Evolutionary conservation across 1,140 invertebrate genomes (phyloP), one percentile per base, ranked within the genome.

Genomic region (Gryllus bimaculatus): DNA sequence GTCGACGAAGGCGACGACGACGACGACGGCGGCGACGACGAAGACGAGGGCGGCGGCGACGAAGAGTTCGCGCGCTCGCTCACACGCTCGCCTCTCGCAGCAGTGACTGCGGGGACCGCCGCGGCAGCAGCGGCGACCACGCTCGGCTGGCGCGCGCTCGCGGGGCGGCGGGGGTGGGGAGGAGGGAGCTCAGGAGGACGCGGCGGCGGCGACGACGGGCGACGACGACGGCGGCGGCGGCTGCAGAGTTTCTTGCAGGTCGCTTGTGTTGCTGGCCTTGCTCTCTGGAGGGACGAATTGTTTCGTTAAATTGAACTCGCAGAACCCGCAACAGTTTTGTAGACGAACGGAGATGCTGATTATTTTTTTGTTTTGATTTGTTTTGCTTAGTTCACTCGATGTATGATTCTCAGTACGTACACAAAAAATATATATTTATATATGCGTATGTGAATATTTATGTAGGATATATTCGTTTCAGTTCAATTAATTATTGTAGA

Each of bases 1-100:
- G 77, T 20, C 18, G 49, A 20, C 8, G 54, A 20, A 74, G 7
- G 49, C 77, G 77, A 26, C 48, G 77, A 73, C 49, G 49, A 66
- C 21, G 77, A 15, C 77, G 77, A 81, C 88, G 49, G 76, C 73
- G 49, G 74, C 48, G 48, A 47, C 77, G 79, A 78, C 73, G 79
- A 73, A 76, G 78, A 76, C 75, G 75, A 75, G 74, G 79, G 73
- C 73, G 54, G 54, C 54, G 10, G 18, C 54, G 54, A 3, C 54
- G 18, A 10, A 2, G 10, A 66, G 54, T 18, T 13, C 54, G 54
- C 54, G 18, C 54, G 54, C 54, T 13, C 54, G 54, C 54, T 10
- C 54, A 18, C 54, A 18, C 54, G 54, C 54, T 10, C 18, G 54
- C 54, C 54, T 66, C 54, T 10, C 10, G 54, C 10, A 76, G 48